Base-by-base conservation (phyloP, 2,888 invertebrate genomes). In the Ophion ventricosus region DNA sequence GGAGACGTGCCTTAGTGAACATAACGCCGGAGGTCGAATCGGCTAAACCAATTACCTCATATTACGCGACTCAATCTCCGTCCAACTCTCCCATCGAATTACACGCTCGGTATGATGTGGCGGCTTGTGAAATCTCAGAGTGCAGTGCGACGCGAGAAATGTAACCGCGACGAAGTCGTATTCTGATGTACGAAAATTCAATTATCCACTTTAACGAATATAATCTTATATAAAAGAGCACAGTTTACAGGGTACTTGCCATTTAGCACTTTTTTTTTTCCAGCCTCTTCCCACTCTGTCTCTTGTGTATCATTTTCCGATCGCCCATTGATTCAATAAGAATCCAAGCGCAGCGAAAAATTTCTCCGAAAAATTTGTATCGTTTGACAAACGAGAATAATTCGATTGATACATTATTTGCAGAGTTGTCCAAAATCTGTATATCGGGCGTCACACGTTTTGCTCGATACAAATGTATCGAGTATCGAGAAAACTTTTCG, bases 101-200 rank as follows among this genome's bases (percentile, higher is more conserved):
- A 83, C 69, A 79, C 54, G 75, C 14, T 25, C 67, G 10, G 59
- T 70, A 70, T 73, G 77, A 57, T 57, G 17, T 14, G n/a, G 26
- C 20, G 67, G 40, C n/a, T 1, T 5, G 57, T 14, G 59, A 59
- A 59, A 67, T 61, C 14, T 66, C 40, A 20, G n/a, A 67, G 26
- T 40, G 25, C 20, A 61, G 25, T 14, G 77, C 14, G 49, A 63
- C 29, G n/a, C 80, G 67, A 29, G 59, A 43, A 56, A 20, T 40
- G 61, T 66, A 56, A 49, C 66, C 23, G 40, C 54, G 20, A 57
- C 64, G 81, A 87, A 83, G 86, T 88, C 85, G 80, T 87, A 84
- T 78, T 85, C 86, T 81, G 83, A 85, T 86, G 85, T 88, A 87
- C 88, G 88, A 87, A 87, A 88, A 89, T 89, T 88, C 86, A 87